A percentile compares a stretch with the other conserved stretches of the same genome.
These are phyloP conservation scores for Noctua comes DNA, from an alignment of 2,888 invertebrate genomes.

Conservation along the genomic window DNA sequence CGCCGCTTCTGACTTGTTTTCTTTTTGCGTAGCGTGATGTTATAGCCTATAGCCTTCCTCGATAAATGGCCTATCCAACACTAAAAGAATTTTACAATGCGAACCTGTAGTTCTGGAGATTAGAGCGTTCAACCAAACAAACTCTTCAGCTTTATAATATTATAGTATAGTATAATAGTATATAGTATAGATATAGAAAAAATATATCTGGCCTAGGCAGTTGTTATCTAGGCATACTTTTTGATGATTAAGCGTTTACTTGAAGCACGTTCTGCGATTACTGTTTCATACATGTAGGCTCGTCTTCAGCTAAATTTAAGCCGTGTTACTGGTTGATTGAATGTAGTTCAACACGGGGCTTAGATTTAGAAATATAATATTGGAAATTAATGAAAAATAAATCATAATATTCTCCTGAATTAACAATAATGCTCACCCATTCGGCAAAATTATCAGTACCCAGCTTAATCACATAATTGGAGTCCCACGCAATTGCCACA, in stretches of 20 bases:
- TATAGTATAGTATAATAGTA: too few relatives aligned
- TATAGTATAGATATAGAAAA: too few relatives aligned
- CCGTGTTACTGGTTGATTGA: neutral
- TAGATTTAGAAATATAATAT: neutral
- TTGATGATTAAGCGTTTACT: neutral
- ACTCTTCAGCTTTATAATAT: too few relatives aligned
- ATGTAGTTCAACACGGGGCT: neutral
- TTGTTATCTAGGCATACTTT: neutral
- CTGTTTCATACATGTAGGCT: neutral
- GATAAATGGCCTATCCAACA: too few relatives aligned
- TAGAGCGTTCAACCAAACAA: too few relatives aligned
- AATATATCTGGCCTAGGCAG: neutral
- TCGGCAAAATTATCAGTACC: constrained; percentile 7
- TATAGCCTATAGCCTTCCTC: too few relatives aligned
- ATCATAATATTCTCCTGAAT: neutral
- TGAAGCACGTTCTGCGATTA: neutral
- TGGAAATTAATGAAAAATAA: neutral
- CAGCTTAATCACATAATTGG: constrained; percentile 8
- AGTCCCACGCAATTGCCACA: constrained; percentile 11
- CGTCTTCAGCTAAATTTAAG: neutral
- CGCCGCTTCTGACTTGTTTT: too few relatives aligned
- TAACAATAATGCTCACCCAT: neutral
- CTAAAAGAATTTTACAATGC: too few relatives aligned
- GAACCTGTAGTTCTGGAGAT: too few relatives aligned
- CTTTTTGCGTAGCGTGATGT: too few relatives aligned